phyloP scores from a whole-genome alignment of 2,888 invertebrate species.

The Congeria kusceri region DNA sequence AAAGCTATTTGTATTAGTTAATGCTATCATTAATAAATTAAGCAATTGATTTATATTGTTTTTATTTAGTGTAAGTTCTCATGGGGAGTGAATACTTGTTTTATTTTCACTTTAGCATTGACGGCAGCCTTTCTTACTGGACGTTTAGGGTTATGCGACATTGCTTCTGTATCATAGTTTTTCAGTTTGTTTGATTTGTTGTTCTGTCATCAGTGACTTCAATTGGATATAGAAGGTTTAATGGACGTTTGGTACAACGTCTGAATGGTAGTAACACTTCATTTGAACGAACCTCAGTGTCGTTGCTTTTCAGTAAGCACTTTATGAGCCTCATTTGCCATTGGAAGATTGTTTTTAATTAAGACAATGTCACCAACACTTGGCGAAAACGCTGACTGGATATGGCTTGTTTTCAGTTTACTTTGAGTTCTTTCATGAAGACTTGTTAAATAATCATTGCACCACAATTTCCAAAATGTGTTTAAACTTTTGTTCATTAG shows the following conservation, averaged over 20 bases:
- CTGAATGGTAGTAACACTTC: background rate
- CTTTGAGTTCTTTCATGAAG: constrained; percentile 22
- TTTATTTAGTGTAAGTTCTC: background rate
- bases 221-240: constrained; percentile 29
- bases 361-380: constrained; percentile 6
- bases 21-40: no score
- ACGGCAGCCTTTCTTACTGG: constrained; percentile 4
- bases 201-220: background rate
- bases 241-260: background rate
- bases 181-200: no score
- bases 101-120: background rate
- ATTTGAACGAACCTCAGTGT: constrained; percentile 7
- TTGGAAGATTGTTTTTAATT: constrained; percentile 29
- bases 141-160: background rate
- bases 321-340: constrained; percentile 25
- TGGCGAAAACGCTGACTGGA: background rate
- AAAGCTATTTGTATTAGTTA: no score
- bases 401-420: background rate
- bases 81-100: background rate
- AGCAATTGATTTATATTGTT: no score
- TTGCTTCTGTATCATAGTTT: background rate
- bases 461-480: constrained; percentile 31
- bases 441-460: constrained; percentile 32
- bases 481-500: constrained; percentile 25
- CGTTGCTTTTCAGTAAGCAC: constrained; percentile 15